Conservation (phyloP, 2,888 invertebrate genomes). For the Drosophila kuntzei region DNA sequence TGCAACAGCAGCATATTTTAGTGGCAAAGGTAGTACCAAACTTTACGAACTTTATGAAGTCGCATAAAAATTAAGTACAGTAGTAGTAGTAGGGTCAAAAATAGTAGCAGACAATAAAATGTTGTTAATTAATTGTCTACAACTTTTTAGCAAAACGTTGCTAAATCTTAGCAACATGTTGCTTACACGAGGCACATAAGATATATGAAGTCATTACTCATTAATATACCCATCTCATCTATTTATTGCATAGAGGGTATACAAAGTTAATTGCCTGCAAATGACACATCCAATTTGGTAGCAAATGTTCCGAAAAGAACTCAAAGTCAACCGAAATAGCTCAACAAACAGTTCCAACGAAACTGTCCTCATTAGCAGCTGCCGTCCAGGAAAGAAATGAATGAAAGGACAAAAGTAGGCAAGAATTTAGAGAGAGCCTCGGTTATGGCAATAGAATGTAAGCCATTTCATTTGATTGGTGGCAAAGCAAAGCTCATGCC, state of each 20-base stretch:
- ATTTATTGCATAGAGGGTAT: background rate
- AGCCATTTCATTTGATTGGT: constrained; percentile 4
- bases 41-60: too few relatives aligned
- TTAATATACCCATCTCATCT: background rate
- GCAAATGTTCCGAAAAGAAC: constrained; percentile 11
- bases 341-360: constrained; percentile 14
- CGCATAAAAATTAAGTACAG: too few relatives aligned
- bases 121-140: too few relatives aligned
- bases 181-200: background rate
- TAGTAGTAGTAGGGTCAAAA: too few relatives aligned
- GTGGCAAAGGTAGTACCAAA: too few relatives aligned
- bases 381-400: constrained; percentile 6
- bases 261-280: constrained; percentile 54
- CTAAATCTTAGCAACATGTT: background rate
- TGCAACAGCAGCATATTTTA: too few relatives aligned
- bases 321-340: constrained; percentile 12
- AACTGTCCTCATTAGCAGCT: constrained; percentile 61
- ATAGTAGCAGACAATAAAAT: too few relatives aligned
- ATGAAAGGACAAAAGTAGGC: background rate
- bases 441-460: constrained; percentile 10
- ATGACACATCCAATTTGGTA: constrained; percentile 67
- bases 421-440: constrained; percentile 8
- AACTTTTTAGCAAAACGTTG: too few relatives aligned
- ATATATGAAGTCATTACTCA: background rate
- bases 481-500: constrained; percentile 14